Conservation (phyloP, 2,113 vertebrate species). For the Hippocampus zosterae region DNA sequence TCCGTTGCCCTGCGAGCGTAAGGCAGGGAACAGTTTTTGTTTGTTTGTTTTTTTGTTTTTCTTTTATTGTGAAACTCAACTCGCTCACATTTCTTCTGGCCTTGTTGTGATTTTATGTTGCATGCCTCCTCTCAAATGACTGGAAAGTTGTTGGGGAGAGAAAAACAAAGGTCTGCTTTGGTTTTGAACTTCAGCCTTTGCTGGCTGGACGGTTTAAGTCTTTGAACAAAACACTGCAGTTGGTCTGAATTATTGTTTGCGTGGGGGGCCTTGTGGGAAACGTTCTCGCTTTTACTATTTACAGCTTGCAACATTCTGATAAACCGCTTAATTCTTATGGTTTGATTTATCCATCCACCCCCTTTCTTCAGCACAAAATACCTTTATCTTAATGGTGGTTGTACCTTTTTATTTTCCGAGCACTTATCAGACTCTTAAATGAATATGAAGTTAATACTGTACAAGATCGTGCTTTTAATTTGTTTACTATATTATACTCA, state of each 20-base stretch:
- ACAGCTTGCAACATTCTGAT: background rate
- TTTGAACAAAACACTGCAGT: slow-evolving; percentile 2
- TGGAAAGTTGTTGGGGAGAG: background rate
- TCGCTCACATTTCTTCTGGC: background rate
- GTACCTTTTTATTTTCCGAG: background rate
- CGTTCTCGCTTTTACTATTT: slow-evolving; percentile 7
- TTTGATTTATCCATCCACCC: background rate
- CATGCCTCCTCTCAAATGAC: background rate
- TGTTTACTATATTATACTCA: background rate
- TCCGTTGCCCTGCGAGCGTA: background rate
- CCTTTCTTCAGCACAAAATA: background rate
- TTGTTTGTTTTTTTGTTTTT: too few species aligned
- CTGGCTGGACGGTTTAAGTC: background rate
- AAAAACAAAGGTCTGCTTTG: slow-evolving; percentile 1
- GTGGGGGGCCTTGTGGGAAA: slow-evolving; percentile 2
- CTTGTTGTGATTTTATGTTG: slow-evolving; percentile 1
- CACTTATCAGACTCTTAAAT: background rate
- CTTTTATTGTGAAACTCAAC: background rate
- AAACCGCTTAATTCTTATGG: slow-evolving; percentile 4
- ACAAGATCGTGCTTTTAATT: background rate
- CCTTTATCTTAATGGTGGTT: background rate
- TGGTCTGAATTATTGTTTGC: slow-evolving; percentile 6
- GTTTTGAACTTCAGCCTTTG: background rate
- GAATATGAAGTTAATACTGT: background rate
- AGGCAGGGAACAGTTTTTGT: background rate